A percentile compares a stretch with the other conserved stretches of the same genome.
Evolutionary conservation across 2,113 vertebrate genomes (phyloP).

Genomic region (Anas platyrhynchos): DNA sequence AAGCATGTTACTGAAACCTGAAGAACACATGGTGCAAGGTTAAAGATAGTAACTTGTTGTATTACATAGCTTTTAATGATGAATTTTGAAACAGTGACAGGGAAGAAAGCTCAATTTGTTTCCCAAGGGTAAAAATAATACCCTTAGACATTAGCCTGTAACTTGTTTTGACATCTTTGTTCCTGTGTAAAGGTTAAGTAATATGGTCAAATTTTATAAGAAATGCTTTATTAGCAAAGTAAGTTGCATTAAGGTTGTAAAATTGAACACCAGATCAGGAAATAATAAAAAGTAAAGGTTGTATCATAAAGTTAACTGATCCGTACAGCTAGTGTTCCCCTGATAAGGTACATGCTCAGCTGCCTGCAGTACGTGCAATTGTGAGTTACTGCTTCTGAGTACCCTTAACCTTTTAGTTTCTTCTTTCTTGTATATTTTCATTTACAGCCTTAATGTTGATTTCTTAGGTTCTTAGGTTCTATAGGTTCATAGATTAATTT

Average conservation of each 20-base stretch:
- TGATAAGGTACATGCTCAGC: slow-evolving; percentile 36
- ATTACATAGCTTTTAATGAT: slow-evolving; percentile 29
- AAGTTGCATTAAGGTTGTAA: slow-evolving; percentile 54
- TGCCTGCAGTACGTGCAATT: neutral
- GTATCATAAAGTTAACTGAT: slow-evolving; percentile 68
- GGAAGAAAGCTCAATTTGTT: slow-evolving; percentile 31
- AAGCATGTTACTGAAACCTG: slow-evolving; percentile 52
- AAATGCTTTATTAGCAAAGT: slow-evolving; percentile 51
- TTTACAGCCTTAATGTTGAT: neutral
- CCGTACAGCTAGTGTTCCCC: neutral
- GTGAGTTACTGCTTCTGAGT: slow-evolving; percentile 37
- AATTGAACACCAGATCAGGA: slow-evolving; percentile 62
- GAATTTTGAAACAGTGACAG: neutral
- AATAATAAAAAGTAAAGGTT: slow-evolving; percentile 57
- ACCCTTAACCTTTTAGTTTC: slow-evolving; percentile 18
- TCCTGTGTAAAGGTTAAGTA: slow-evolving; percentile 54
- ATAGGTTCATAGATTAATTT: neutral
- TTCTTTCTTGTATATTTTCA: neutral
- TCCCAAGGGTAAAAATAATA: slow-evolving; percentile 48
- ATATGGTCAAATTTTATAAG: slow-evolving; percentile 56
- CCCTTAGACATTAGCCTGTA: slow-evolving; percentile 4
- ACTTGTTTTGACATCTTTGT: slow-evolving; percentile 55
- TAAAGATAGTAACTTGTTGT: slow-evolving; percentile 14
- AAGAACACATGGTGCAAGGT: neutral
- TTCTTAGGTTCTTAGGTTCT: no score